Evolutionary conservation across 2,113 vertebrate genomes (phyloP).

Genomic region (Cyanocitta stelleri): DNA sequence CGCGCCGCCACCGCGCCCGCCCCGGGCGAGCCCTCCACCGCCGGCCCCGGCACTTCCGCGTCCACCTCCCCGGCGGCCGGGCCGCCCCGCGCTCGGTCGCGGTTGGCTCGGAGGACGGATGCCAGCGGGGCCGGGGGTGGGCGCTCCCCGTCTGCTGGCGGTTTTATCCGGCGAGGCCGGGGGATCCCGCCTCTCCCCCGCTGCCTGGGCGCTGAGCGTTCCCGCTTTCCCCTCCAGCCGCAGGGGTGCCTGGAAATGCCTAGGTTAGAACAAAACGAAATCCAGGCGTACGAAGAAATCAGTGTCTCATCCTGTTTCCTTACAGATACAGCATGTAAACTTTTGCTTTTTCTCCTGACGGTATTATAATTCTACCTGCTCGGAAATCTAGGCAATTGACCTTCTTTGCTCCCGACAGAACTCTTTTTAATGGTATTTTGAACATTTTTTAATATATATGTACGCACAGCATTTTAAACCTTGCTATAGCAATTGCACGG

Average conservation of each 20-base stretch:
- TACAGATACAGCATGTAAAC: neutral
- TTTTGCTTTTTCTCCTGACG: too few species aligned
- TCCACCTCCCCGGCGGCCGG: neutral
- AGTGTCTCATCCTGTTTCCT: neutral
- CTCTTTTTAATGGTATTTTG: neutral
- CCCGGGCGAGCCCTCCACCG: too few species aligned
- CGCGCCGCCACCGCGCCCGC: too few species aligned
- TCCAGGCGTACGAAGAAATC: fast-evolving
- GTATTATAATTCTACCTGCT: neutral
- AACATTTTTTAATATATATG: neutral
- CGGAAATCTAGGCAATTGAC: neutral
- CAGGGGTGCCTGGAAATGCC: neutral
- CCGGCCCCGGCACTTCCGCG: neutral
- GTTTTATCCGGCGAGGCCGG: fast-evolving
- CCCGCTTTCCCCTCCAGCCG: neutral
- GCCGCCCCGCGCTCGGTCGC: neutral
- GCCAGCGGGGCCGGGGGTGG: neutral
- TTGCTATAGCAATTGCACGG: neutral
- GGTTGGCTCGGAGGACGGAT: neutral
- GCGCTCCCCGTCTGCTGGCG: neutral
- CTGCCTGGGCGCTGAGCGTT: neutral
- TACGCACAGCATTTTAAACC: neutral
- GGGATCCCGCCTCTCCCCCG: neutral
- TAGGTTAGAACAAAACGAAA: neutral
- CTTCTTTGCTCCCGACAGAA: neutral